Base-by-base conservation (phyloP, 2,888 invertebrate genomes). In the Andrena dorsata region DNA sequence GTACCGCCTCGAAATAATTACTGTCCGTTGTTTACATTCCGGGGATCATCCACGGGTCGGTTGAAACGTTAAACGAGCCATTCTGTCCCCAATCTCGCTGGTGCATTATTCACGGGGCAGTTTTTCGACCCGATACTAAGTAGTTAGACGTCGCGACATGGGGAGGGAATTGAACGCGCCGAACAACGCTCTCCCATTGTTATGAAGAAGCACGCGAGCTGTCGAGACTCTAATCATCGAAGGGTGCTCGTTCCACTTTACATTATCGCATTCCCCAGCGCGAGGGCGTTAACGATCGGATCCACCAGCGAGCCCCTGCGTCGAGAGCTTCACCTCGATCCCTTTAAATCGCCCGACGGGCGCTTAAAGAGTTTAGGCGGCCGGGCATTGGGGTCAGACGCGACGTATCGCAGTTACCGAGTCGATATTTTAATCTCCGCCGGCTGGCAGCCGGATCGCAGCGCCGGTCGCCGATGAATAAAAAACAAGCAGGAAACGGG, bases 371-470 rank as follows among this genome's bases (percentile, higher is more conserved):
- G 84, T 89, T 90, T 86, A 88, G 78, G 78, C 86, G 73, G 64
- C 64, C 51, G 64, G 77, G 82, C 88, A 90, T 90, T 80, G 88
- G 87, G 90, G 90, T 90, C 90, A 91, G 82, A 86, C 69, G 84
- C 83, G 77, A 86, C 82, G 86, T 88, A 90, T 90, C 88, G 86
- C 87, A 79, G 82, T 84, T 86, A 83, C 85, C 85, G 84, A 92
- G 91, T 92, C 92, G 93, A 93, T 93, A 92, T 93, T 93, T 93
- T 92, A 93, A 93, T 93, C 92, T 92, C 88, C 90, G 90, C 86
- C 90, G 89, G 88, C 87, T 88, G 87, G 82, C 82, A 78, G 78
- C 76, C 53, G 84, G 87, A 91, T 90, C 89, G 56, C 10, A 26
- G 26, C 89, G 56, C 4, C 8, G 26, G 90, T 89, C 83, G 83